Conservation (phyloP, 2,113 vertebrate genomes). For the Syngnathoides biaculeatus region DNA sequence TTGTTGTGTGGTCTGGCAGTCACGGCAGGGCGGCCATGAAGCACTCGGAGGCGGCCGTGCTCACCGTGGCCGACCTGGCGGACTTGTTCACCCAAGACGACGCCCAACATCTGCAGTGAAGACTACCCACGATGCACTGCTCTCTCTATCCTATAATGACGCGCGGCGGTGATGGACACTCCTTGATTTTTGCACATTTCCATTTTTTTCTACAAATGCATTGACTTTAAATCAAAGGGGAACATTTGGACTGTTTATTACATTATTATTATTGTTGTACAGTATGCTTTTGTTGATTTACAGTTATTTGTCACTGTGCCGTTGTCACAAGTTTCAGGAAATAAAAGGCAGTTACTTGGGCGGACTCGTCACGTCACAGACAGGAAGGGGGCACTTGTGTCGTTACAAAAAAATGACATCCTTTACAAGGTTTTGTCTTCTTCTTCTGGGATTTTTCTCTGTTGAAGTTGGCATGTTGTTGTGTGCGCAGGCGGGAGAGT, state of each 20-base stretch:
- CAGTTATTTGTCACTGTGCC: neutral
- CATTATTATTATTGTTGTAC: too few species aligned
- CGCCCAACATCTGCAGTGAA: conserved; percentile 82
- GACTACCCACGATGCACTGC: neutral
- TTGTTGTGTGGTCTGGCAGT: conserved; percentile 56
- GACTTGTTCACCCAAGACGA: conserved; percentile 94
- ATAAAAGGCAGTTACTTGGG: neutral
- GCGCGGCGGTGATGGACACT: neutral
- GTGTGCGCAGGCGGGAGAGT: conserved; percentile 23
- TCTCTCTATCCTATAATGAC: neutral
- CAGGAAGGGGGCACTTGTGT: neutral
- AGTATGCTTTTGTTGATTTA: neutral
- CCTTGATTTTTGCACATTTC: conserved; percentile 54
- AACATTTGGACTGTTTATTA: neutral
- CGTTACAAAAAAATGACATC: conserved; percentile 39
- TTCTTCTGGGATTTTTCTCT: neutral
- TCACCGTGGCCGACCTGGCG: conserved; percentile 92
- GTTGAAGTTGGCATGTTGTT: neutral
- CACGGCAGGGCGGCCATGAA: conserved; percentile 85
- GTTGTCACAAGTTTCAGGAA: conserved; percentile 17
- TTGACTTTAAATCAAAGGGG: neutral
- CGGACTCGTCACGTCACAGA: neutral
- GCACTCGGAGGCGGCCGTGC: conserved; percentile 89
- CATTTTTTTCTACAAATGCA: conserved; percentile 39
- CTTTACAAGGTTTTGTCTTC: neutral